These are phyloP conservation scores for Danio rerio DNA, from an alignment of 2,113 vertebrate genomes.

Conservation along the genomic window DNA sequence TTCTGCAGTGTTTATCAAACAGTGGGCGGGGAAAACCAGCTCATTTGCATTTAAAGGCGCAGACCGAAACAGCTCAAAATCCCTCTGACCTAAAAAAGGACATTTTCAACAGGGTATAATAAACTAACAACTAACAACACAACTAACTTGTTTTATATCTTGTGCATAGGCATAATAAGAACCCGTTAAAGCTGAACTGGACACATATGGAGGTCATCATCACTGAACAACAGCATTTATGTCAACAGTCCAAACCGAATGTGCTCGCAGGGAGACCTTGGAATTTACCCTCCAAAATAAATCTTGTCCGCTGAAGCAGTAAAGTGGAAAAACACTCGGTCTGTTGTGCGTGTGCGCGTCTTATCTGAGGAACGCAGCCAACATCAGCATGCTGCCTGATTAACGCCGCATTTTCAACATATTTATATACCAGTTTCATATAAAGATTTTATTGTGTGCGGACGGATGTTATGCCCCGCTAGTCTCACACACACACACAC, in stretches of 20 bases:
- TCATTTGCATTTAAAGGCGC: no score
- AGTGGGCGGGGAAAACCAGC: no score
- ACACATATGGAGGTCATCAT: not conserved
- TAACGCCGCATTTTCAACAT: conserved; percentile 12
- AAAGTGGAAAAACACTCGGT: conserved; percentile 3
- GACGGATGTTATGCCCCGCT: not conserved
- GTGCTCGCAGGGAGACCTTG: conserved; percentile 11
- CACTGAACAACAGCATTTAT: not conserved
- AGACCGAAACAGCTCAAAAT: no score
- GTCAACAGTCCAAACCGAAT: conserved; percentile 16
- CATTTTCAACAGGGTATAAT: no score
- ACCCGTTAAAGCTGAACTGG: not conserved
- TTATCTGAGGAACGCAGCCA: conserved; percentile 4
- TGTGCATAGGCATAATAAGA: no score
- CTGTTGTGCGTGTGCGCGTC: conserved; percentile 1
- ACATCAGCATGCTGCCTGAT: conserved; percentile 15
- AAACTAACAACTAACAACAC: no score
- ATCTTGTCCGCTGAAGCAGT: conserved; percentile 13
- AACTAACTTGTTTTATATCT: no score
- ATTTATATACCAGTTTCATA: conserved; percentile 5
- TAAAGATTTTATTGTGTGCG: not conserved
- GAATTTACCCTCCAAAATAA: conserved; percentile 38
- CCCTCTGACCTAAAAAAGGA: no score
- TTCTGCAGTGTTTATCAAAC: no score
- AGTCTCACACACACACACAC: no score